Conservation (phyloP, 2,888 invertebrate species). For the Pristionchus maxplancki region DNA sequence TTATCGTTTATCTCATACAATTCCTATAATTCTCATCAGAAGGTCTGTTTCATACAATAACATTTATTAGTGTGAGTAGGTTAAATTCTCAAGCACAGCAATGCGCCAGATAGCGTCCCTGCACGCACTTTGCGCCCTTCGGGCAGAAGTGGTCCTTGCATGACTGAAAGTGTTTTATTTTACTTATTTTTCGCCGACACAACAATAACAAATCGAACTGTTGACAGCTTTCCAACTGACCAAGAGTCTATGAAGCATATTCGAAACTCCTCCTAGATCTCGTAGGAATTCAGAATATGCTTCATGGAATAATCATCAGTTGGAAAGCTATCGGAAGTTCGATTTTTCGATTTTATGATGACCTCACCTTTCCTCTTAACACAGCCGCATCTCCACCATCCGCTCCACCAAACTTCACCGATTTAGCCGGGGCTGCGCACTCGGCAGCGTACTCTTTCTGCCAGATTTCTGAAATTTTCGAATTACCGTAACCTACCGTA, state of each 20-base stretch:
- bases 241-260: neutral
- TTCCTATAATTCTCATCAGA: neutral
- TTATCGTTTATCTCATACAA: too few relatives aligned
- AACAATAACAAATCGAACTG: neutral
- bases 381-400: neutral
- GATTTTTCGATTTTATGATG: too few relatives aligned
- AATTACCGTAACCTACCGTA: neutral
- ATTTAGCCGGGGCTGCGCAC: neutral
- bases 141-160: constrained; percentile 42
- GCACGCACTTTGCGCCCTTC: constrained; percentile 13
- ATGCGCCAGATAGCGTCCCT: constrained; percentile 15
- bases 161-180: constrained; percentile 4
- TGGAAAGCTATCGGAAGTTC: too few relatives aligned
- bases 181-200: too few relatives aligned
- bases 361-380: constrained; percentile 2
- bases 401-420: neutral
- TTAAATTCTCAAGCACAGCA: constrained; percentile 43
- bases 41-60: too few relatives aligned
- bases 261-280: too few relatives aligned
- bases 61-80: too few relatives aligned
- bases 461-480: neutral
- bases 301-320: too few relatives aligned
- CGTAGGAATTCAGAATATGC: too few relatives aligned
- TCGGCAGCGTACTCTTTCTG: neutral
- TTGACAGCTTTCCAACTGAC: neutral